A percentile compares a stretch with the other conserved stretches of the same genome.
Evolutionary conservation across 2,113 vertebrate genomes (phyloP).

Genomic region (Paramormyrops kingsleyae): DNA sequence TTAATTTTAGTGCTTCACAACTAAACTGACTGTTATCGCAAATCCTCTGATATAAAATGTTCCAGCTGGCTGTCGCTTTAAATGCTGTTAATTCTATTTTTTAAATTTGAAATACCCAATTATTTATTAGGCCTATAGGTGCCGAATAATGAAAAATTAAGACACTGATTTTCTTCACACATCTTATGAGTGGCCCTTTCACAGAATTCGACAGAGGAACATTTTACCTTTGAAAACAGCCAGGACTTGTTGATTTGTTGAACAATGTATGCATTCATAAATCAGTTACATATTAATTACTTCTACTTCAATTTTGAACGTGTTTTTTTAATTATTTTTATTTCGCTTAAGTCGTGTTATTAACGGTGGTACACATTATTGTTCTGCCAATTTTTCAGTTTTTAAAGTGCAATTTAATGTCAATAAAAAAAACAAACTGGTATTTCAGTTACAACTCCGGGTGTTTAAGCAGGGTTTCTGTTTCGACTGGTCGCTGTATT

Average conservation of each 20-base stretch:
- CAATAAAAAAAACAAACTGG: neutral
- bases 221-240: neutral
- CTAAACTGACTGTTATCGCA: neutral
- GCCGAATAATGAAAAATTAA: neutral
- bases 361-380: neutral
- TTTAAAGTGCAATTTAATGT: neutral
- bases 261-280: conserved; percentile 2
- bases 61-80: neutral
- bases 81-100: neutral
- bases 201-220: neutral
- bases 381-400: neutral
- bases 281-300: neutral
- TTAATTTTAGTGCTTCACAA: neutral
- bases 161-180: neutral
- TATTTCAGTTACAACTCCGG: neutral
- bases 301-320: neutral
- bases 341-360: neutral
- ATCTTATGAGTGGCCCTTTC: neutral
- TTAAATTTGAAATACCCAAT: neutral
- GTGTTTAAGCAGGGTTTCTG: neutral
- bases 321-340: neutral
- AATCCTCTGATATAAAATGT: neutral
- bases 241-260: neutral
- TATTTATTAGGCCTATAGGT: neutral
- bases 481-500: neutral